Evolutionary conservation across 2,888 invertebrate species (phyloP).

Genomic region (Eilema caniola): DNA sequence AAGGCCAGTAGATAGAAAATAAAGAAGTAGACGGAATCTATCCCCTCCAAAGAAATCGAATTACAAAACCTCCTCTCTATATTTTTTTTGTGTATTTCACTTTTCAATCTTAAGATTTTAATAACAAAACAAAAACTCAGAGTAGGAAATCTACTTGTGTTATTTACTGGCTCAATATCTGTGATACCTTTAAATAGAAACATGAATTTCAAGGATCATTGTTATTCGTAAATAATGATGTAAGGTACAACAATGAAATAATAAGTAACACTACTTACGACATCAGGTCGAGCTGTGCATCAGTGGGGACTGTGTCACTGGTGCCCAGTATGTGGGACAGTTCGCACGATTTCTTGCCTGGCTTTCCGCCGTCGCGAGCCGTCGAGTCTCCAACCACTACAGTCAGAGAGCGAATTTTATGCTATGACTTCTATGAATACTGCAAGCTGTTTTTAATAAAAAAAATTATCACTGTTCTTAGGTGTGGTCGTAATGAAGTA

Average conservation of each 20-base stretch:
- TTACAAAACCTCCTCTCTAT: too few species aligned
- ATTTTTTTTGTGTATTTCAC: too few species aligned
- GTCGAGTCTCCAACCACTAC: constrained; percentile 93
- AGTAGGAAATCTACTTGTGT: background rate
- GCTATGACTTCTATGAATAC: background rate
- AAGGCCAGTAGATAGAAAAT: too few species aligned
- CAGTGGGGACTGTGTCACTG: constrained; percentile 92
- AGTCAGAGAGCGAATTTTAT: background rate
- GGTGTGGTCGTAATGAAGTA: too few species aligned
- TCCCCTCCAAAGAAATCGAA: too few species aligned
- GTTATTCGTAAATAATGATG: background rate
- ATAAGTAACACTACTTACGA: constrained; percentile 81
- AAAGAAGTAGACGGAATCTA: too few species aligned
- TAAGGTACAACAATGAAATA: background rate
- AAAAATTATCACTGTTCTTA: too few species aligned
- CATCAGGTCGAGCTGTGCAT: constrained; percentile 91
- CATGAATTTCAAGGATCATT: constrained; percentile 40
- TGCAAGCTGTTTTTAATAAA: background rate
- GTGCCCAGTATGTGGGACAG: constrained; percentile 96
- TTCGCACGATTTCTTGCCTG: constrained; percentile 91
- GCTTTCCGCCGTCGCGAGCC: constrained; percentile 89
- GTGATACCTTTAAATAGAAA: background rate
- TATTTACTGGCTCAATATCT: background rate
- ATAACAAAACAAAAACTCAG: background rate
- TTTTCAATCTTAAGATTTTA: background rate